phyloP scores from a whole-genome alignment of 2,888 invertebrate species.

The Sepioteuthis lessoniana region DNA sequence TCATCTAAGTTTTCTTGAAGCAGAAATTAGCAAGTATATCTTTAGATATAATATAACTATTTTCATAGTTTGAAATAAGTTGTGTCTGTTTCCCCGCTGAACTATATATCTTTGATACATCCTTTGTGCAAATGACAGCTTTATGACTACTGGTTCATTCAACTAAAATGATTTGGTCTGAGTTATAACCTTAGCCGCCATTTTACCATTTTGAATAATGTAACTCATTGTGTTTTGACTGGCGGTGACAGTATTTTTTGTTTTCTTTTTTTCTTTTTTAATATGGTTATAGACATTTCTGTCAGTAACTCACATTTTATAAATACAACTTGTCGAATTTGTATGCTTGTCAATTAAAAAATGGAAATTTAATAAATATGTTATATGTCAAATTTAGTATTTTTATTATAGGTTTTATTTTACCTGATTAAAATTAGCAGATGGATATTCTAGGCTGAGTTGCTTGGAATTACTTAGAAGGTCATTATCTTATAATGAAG shows the following conservation, averaged over 20 bases:
- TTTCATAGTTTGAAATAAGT: constrained; percentile 15
- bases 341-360: background rate
- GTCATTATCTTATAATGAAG: too few relatives aligned
- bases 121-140: constrained; percentile 23
- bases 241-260: background rate
- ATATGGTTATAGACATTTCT: background rate
- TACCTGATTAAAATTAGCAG: background rate
- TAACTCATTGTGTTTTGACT: background rate
- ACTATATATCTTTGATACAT: background rate
- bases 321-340: background rate
- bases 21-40: constrained; percentile 8
- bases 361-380: background rate
- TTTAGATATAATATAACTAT: background rate
- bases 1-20: background rate
- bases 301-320: background rate
- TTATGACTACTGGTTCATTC: background rate
- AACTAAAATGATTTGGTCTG: background rate
- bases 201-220: constrained; percentile 33
- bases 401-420: background rate
- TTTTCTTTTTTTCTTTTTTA: background rate
- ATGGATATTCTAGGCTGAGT: background rate
- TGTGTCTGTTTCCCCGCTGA: background rate
- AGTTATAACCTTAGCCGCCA: background rate
- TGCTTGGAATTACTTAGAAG: background rate
- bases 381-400: background rate